phyloP scores from a whole-genome alignment of 2,797 vertebrate genomes.

The Schizopygopsis pylzovi region DNA sequence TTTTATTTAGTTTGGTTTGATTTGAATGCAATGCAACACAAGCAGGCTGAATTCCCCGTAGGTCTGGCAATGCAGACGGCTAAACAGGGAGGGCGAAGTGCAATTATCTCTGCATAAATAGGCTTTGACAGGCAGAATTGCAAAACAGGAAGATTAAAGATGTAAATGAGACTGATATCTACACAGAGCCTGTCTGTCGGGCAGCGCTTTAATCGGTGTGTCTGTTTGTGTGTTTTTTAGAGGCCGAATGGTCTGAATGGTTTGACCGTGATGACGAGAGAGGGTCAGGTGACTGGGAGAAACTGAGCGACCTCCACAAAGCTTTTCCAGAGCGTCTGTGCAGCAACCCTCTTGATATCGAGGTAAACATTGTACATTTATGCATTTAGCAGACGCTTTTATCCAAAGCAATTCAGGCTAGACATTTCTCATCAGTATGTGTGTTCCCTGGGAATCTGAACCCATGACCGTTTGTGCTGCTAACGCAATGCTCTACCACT shows the following conservation, averaged over 20 bases:
- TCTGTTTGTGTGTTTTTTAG: conserved; percentile 70
- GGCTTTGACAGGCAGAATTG: conserved; percentile 63
- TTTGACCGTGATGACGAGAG: conserved; percentile 85
- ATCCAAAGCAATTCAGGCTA: no score
- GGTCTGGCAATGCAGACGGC: conserved; percentile 43
- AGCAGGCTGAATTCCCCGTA: conserved; percentile 38
- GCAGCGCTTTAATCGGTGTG: conserved; percentile 40
- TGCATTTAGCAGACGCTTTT: no score
- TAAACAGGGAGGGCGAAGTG: conserved; percentile 52
- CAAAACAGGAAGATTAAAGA: conserved; percentile 47
- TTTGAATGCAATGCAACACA: conserved; percentile 47
- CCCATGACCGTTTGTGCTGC: no score
- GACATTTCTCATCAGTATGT: no score
- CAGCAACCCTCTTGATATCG: conserved; percentile 86
- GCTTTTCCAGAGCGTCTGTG: conserved; percentile 87
- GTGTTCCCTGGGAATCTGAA: no score
- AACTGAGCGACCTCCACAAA: conserved; percentile 84
- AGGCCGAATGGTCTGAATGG: conserved; percentile 95
- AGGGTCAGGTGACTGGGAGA: conserved; percentile 90
- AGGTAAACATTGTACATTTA: conserved; percentile 76
- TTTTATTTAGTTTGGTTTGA: conserved; percentile 40
- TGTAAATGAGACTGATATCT: conserved; percentile 59
- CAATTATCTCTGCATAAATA: conserved; percentile 63
- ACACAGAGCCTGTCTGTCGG: conserved; percentile 32
- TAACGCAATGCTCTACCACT: no score